Percentiles rank a stretch among this genome's conserved stretches.
phyloP scores from a whole-genome alignment of 2,888 invertebrate genomes.

The Euzophera pinguis region DNA sequence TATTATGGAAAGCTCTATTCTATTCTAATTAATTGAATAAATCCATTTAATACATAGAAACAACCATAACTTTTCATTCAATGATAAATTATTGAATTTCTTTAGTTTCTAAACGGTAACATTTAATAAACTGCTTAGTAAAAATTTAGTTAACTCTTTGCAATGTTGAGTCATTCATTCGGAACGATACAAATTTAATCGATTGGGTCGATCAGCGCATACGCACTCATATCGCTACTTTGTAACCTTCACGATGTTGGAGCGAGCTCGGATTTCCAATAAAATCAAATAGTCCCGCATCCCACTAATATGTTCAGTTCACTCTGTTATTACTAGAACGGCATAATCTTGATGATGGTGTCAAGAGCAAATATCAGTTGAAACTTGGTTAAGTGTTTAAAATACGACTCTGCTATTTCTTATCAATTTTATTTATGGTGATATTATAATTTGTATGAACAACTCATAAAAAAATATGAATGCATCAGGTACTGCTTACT shows the following conservation, averaged over 20 bases:
- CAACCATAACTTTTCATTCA: no score
- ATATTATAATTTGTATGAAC: no score
- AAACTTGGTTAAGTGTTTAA: background rate
- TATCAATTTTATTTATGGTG: no score
- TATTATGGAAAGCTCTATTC: no score
- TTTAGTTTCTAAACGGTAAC: no score
- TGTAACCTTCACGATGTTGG: background rate
- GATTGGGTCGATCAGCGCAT: slow-evolving; percentile 4
- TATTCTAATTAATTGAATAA: no score
- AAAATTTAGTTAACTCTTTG: background rate
- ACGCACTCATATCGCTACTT: slow-evolving; percentile 8
- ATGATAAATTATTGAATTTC: no score
- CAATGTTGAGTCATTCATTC: background rate
- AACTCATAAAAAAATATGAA: no score
- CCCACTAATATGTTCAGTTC: slow-evolving; percentile 7
- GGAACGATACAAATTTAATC: slow-evolving; percentile 1
- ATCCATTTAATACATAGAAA: no score
- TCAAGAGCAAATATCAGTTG: background rate
- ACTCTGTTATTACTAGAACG: background rate
- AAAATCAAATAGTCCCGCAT: slow-evolving; percentile 6
- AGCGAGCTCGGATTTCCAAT: slow-evolving; percentile 1
- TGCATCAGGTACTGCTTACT: no score
- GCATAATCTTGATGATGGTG: background rate
- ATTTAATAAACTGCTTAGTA: no score
- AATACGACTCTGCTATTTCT: no score